Percentiles rank a stretch among this genome's conserved stretches.
phyloP scores from a whole-genome alignment of 2,797 vertebrate genomes.

The Sphaeramia orbicularis region DNA sequence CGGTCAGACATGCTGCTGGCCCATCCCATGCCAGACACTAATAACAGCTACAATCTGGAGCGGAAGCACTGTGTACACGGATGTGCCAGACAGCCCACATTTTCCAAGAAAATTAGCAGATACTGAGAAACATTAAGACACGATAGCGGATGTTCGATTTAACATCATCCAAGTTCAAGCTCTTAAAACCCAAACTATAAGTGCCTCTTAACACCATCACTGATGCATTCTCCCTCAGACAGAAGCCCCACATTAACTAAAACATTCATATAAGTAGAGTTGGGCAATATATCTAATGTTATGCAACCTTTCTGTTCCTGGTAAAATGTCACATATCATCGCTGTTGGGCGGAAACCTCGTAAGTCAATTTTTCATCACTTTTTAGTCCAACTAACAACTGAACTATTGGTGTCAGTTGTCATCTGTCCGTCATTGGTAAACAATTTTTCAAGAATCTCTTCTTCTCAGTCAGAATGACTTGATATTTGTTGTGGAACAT shows the following conservation, averaged over 20 bases:
- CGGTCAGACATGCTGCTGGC: slow-evolving; percentile 51
- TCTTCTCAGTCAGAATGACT: too few relatives aligned
- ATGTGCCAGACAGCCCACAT: slow-evolving; percentile 41
- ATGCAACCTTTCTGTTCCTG: too few relatives aligned
- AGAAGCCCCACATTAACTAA: neutral
- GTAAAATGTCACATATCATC: too few relatives aligned
- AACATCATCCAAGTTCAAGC: slow-evolving; percentile 20
- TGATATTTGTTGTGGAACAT: too few relatives aligned
- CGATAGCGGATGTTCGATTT: slow-evolving; percentile 30
- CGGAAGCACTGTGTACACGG: slow-evolving; percentile 28
- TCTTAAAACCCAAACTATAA: slow-evolving; percentile 7
- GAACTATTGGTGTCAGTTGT: too few relatives aligned
- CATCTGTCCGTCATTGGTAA: too few relatives aligned
- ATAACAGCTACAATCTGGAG: slow-evolving; percentile 67
- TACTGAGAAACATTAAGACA: slow-evolving; percentile 25
- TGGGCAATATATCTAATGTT: too few relatives aligned
- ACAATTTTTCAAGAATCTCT: too few relatives aligned
- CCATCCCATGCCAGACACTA: slow-evolving; percentile 63
- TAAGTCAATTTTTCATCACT: too few relatives aligned
- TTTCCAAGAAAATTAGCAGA: slow-evolving; percentile 45
- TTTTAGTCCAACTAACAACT: too few relatives aligned
- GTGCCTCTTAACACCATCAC: slow-evolving; percentile 4
- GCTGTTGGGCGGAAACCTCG: too few relatives aligned
- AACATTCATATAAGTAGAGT: too few relatives aligned
- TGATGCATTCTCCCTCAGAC: neutral